Base-by-base conservation (phyloP, 2,797 vertebrate species). In the Dipus sagitta region DNA sequence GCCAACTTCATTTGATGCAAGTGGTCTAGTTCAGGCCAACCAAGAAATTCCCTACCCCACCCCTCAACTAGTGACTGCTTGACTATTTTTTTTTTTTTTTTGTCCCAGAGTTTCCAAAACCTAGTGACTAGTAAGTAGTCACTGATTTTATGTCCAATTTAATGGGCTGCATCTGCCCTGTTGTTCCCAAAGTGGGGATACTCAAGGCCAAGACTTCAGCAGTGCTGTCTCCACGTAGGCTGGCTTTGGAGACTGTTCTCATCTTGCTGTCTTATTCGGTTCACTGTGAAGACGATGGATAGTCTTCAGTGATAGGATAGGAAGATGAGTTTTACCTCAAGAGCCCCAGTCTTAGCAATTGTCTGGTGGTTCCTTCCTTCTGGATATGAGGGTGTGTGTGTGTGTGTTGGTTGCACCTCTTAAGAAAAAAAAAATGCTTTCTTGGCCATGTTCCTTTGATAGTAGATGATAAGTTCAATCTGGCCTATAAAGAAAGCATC, bases 121-220 rank as follows among this genome's bases (percentile, higher is more conserved):
- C 28, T 21, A 15, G 12, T 54, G 70, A 28, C 14, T 15, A 3
- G 26, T 47, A 47, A 58, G 54, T 20, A 67, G 23, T 84, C 6
- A 2, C 8, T 38, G 60, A 30, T 64, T 71, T 86, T 90, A 34
- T 24, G 54, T 90, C 75, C 52, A 72, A 32, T 78, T 85, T 71
- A 30, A 30, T 32, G 67, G 34, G 26, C 42, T 67, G 23, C 60
- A 64, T 38, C 32, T 72, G 20, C 32, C 18, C 14, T 74, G 0
- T 71, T 95, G 85, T 88, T 93, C 42, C 24, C 72, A 58, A 87
- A 81, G 34, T 90, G 12, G 67, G 23, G 80, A 42, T 68, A 83
- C n/a, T 30, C 2, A 34, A 84, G 80, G 72, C 62, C 3, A 26
- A 83, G 32, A 62, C 81, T 32, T 71, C 60, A 79, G 14, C 15